Evolutionary conservation across 1,140 invertebrate species (phyloP).

Genomic region (Halictus rubicundus): DNA sequence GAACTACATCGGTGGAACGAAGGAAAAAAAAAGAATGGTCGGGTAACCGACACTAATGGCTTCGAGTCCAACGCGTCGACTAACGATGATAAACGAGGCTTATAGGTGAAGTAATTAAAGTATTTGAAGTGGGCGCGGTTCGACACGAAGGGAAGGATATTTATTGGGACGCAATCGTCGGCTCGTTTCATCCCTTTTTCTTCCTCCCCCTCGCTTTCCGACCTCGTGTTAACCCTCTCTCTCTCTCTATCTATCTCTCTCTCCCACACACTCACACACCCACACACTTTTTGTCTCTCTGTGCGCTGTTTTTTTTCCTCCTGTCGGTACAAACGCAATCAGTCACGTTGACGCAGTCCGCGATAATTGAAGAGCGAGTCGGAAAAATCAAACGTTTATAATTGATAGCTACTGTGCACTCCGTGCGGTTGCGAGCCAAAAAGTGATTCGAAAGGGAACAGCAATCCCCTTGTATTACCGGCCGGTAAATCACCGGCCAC

Average conservation of each 20-base stretch:
- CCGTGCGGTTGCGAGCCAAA: constrained; percentile 18
- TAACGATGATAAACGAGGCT: constrained; percentile 68
- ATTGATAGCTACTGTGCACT: constrained; percentile 43
- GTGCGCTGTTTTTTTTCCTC: neutral
- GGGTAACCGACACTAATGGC: constrained; percentile 49
- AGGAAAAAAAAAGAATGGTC: constrained; percentile 10
- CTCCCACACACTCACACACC: neutral
- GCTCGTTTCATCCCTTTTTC: neutral
- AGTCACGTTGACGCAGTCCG: constrained; percentile 51
- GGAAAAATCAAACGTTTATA: constrained; percentile 56
- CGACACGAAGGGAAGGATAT: constrained; percentile 44
- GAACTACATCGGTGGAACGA: constrained; percentile 34
- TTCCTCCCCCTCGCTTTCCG: neutral
- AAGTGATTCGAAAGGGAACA: constrained; percentile 40
- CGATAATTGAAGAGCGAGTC: constrained; percentile 50
- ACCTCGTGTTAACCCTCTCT: neutral
- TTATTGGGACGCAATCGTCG: constrained; percentile 52
- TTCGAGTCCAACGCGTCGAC: constrained; percentile 40
- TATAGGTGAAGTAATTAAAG: constrained; percentile 64
- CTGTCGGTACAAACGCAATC: constrained; percentile 43
- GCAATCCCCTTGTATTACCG: constrained; percentile 36
- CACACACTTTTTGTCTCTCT: neutral
- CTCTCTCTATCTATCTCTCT: neutral
- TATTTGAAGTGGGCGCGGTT: constrained; percentile 53
- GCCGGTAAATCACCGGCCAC: constrained; percentile 5